phyloP scores from a whole-genome alignment of 2,888 invertebrate genomes.

The Tetrapedia diversipes region DNA sequence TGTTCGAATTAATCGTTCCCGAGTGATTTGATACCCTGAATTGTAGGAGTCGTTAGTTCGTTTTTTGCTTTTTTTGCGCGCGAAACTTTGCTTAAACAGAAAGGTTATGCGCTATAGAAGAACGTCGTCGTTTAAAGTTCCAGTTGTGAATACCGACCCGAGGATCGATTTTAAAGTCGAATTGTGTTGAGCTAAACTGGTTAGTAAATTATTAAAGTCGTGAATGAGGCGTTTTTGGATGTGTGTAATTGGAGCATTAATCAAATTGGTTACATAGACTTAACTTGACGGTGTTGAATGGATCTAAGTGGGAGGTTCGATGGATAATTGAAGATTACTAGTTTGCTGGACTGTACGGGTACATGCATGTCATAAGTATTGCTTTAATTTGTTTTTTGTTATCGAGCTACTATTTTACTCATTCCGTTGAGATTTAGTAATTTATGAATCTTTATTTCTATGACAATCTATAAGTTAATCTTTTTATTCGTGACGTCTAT shows the following conservation, averaged over 20 bases:
- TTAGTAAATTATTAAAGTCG: neutral
- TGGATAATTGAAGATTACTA: neutral
- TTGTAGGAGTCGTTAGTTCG: too few species aligned
- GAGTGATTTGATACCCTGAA: neutral
- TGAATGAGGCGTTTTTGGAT: neutral
- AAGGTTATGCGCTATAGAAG: neutral
- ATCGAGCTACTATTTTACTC: too few species aligned
- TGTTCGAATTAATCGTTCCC: neutral
- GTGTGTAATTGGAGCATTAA: neutral
- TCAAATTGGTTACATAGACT: constrained; percentile 4
- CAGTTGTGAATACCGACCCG: neutral
- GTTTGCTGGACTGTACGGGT: neutral
- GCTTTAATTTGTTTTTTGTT: neutral
- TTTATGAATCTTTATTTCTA: neutral
- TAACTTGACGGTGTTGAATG: neutral
- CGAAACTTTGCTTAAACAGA: too few species aligned
- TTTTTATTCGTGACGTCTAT: neutral
- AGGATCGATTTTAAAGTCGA: neutral
- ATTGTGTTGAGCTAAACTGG: neutral
- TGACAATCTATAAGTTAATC: neutral
- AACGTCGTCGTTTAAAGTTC: too few species aligned
- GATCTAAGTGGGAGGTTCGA: neutral
- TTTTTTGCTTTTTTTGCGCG: neutral
- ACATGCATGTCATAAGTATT: neutral
- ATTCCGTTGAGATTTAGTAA: too few species aligned